These are phyloP conservation scores for Cataglyphis albicans DNA, from an alignment of 2,888 invertebrate species.

Conservation along the genomic window DNA sequence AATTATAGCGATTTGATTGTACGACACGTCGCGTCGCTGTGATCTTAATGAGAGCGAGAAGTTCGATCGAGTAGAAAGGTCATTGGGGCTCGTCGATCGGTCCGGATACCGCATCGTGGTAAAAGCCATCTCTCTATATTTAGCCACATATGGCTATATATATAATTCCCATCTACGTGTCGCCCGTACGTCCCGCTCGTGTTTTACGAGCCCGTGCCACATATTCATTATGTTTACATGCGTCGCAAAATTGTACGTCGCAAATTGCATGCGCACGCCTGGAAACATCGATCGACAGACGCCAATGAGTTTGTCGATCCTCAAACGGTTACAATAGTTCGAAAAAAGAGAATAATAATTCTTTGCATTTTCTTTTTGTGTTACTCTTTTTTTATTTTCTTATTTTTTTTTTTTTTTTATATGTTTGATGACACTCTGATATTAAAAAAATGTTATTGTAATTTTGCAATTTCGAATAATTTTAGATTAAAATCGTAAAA, in stretches of 20 bases:
- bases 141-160: slow-evolving; percentile 65
- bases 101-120: slow-evolving; percentile 60
- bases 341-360: background rate
- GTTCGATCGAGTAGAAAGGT: slow-evolving; percentile 69
- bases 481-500: background rate
- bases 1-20: slow-evolving; percentile 66
- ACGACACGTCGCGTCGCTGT: slow-evolving; percentile 46
- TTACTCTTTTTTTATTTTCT: too few relatives aligned
- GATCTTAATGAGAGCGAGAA: slow-evolving; percentile 69
- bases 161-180: slow-evolving; percentile 58
- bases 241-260: slow-evolving; percentile 25
- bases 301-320: background rate
- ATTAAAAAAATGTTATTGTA: background rate
- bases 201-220: slow-evolving; percentile 60
- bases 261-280: slow-evolving; percentile 18
- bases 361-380: background rate
- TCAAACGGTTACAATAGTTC: background rate
- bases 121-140: slow-evolving; percentile 75
- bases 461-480: background rate
- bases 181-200: slow-evolving; percentile 45
- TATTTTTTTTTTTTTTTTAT: background rate
- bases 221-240: slow-evolving; percentile 49
- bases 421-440: background rate
- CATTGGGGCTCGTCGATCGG: slow-evolving; percentile 72
- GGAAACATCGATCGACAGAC: background rate